Evolutionary conservation across 2,113 vertebrate species (phyloP).

Genomic region (Scolopax mira): DNA sequence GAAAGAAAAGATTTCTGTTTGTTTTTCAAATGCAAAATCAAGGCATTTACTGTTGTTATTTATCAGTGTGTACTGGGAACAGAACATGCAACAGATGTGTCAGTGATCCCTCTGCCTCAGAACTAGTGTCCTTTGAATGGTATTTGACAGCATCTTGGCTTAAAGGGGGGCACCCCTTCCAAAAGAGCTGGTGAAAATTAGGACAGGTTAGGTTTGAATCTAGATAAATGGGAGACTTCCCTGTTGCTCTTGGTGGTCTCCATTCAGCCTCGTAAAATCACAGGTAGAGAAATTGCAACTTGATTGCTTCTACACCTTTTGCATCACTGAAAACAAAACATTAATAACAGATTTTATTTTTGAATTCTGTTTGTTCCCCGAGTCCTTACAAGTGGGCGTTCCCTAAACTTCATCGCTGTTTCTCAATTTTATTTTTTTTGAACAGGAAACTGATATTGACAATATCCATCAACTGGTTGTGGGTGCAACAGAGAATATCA

Average conservation of each 20-base stretch:
- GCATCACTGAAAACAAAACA: not conserved
- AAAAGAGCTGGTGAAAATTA: not conserved
- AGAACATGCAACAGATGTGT: not conserved
- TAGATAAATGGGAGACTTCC: not conserved
- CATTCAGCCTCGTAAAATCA: not conserved
- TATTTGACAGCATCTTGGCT: not conserved
- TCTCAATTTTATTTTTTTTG: not conserved
- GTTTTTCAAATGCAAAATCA: not conserved
- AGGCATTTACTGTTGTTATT: not conserved
- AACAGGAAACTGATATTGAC: conserved; percentile 92
- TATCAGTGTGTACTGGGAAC: not conserved
- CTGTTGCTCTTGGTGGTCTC: not conserved
- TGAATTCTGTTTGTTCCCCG: not conserved
- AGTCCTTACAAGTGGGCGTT: not conserved
- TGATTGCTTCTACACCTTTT: not conserved
- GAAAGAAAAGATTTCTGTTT: not conserved
- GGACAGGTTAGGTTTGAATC: not conserved
- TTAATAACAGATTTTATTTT: not conserved
- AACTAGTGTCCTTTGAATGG: not conserved
- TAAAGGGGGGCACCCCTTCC: not conserved
- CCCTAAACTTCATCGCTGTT: not conserved
- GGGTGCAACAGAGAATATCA: conserved; percentile 95
- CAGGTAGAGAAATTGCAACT: not conserved
- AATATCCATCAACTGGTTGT: conserved; percentile 94
- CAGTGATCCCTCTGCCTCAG: not conserved